Evolutionary conservation across 2,797 vertebrate genomes (phyloP), one percentile per base, ranked within the genome.

Genomic region (Hydrolagus colliei): DNA sequence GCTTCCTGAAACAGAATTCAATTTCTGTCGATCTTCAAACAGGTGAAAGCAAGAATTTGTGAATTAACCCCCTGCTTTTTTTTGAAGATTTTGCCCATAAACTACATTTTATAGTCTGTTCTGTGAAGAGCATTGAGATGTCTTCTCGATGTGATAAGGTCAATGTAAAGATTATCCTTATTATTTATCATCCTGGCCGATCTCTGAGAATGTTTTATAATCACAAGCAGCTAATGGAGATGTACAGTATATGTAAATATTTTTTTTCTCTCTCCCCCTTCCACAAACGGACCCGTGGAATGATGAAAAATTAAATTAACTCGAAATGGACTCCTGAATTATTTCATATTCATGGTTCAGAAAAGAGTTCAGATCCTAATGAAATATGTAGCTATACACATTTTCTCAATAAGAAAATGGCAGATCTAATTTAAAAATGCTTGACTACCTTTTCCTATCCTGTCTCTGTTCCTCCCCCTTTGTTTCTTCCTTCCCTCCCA

Each of bases 231-330:
- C 79, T 84, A 84, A 84, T 84, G 62, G 79, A 71, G 16, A 84
- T 52, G 41, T 52, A 52, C 41, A 52, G 41, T 52, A 3, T 52
- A 3, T 52, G 41, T 52, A 52, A 52, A 52, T 3, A 52, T 1
- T 3, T 52, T 52, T 6, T 52, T 52, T 52, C 41, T 52, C 41
- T 71, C 41, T 68, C 65, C 35, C 32, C 12, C 27, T 84, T 84
- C 41, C 79, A 32, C 79, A 52, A 68, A 84, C 10, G 27, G 62
- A 20, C 32, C 13, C 90, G 88, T 91, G 91, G 89, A 91, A 89
- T 88, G 90, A 89, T 92, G 92, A 94, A 92, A 91, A 93, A 93
- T 93, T 91, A 93, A 93, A 94, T 94, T 91, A 93, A 92, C 94
- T 95, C 93, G 92, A 91, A 92, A 92, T 92, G 90, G 93, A 92